Base-by-base conservation (phyloP, 64 coral and sea anemone species). In the Porites australiensis region DNA sequence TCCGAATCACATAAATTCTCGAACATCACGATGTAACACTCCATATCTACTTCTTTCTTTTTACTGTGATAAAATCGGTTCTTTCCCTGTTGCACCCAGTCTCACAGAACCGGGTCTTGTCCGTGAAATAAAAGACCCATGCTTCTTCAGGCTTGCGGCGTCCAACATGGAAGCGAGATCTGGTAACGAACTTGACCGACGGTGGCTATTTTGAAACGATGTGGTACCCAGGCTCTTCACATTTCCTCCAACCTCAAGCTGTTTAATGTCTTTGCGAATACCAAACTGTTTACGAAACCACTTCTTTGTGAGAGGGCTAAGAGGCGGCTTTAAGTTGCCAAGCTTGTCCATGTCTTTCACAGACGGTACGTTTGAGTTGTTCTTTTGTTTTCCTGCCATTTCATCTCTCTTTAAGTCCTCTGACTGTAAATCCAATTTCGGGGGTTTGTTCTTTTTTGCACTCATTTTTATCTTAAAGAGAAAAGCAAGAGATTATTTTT, bases 221-320 rank as follows among this genome's bases (percentile, higher is more conserved):
- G 50, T 2, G 50, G 14, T 77, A 8, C 10, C 68, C 13, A 85
- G 43, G 3, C 51, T 62, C 53, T 51, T 62, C 65, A 14, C 22
- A 58, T 15, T 66, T 16, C 50, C 48, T 3, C 16, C 82, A 51
- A 74, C 58, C 3, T 79, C 50, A 49, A 55, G 89, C 21, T 90
- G 57, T 9, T 43, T 15, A 12, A 21, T 82, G 54, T 84, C 66
- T 79, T 87, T 93, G 7, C 91, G 78, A 72, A 96, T 80, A 19
- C 95, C 95, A 90, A 96, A 96, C 51, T 96, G 95, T 27, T 96
- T 89, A 37, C 95, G 88, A 81, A 93, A 96, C 95, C 95, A 94
- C 75, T 82, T 93, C 53, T 96, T 96, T 16, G 95, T 86, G 8
- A 94, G 64, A 8, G 95, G 95, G 44, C 95, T 92, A 3, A 67